These are phyloP conservation scores for Patella ulyssiponensis DNA, from an alignment of 2,888 invertebrate species.

Conservation along the genomic window DNA sequence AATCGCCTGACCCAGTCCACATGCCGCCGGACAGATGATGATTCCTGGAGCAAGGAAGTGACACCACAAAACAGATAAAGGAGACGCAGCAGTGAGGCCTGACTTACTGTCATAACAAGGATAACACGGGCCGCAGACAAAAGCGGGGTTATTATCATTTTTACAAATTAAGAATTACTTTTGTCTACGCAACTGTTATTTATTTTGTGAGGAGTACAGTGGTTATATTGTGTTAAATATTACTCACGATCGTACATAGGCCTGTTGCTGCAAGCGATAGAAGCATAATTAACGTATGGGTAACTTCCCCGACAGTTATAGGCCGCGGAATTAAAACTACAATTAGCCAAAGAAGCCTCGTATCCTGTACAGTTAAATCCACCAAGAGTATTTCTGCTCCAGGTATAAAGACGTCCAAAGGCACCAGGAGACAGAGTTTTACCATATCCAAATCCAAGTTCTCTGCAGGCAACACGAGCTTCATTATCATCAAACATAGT, in stretches of 20 bases:
- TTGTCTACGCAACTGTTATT: too few relatives aligned
- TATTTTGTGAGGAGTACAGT: too few relatives aligned
- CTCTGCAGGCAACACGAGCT: constrained; percentile 47
- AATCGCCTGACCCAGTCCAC: too few relatives aligned
- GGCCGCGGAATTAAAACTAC: constrained; percentile 39
- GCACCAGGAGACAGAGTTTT: constrained; percentile 48
- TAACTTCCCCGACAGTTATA: constrained; percentile 32
- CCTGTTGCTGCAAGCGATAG: constrained; percentile 51
- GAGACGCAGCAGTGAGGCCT: too few relatives aligned
- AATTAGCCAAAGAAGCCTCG: constrained; percentile 46
- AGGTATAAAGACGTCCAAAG: constrained; percentile 46
- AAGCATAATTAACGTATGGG: constrained; percentile 48
- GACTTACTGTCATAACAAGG: too few relatives aligned
- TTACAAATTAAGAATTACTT: too few relatives aligned
- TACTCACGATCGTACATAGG: constrained; percentile 40
- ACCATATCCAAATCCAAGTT: constrained; percentile 50
- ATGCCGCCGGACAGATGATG: too few relatives aligned
- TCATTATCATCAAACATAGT: constrained; percentile 45
- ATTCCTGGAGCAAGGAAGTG: too few relatives aligned
- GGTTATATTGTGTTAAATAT: background rate
- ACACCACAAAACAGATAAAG: too few relatives aligned
- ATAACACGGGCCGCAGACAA: too few relatives aligned
- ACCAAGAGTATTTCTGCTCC: constrained; percentile 42
- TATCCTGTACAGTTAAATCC: constrained; percentile 73
- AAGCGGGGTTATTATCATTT: too few relatives aligned